phyloP scores from a whole-genome alignment of 2,797 vertebrate genomes.

The Tokudaia muenninki region DNA sequence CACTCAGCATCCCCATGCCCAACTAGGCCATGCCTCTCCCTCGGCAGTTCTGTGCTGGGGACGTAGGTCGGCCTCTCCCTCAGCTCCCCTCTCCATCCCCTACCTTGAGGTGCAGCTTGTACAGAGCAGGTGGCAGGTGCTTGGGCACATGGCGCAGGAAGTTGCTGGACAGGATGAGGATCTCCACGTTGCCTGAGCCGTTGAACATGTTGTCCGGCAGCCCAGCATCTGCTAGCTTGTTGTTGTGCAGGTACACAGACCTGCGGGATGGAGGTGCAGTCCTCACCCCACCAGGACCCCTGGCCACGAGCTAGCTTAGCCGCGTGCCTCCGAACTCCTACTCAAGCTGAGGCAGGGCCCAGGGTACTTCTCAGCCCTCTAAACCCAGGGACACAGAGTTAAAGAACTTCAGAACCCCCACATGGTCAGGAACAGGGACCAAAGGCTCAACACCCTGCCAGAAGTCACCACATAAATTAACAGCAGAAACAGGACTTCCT shows the following conservation, averaged over 20 bases:
- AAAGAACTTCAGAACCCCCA: background rate
- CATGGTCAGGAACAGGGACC: background rate
- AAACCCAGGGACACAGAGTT: background rate
- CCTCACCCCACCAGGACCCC: background rate
- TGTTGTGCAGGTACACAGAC: conserved; percentile 99
- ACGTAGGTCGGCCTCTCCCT: background rate
- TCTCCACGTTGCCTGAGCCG: conserved; percentile 93
- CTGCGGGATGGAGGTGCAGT: conserved; percentile 82
- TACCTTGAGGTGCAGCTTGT: conserved; percentile 97
- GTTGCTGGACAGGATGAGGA: conserved; percentile 99
- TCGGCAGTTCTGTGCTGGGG: too few species aligned
- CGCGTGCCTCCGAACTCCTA: background rate
- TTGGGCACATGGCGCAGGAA: conserved; percentile 95
- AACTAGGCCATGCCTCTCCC: background rate
- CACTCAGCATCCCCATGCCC: background rate
- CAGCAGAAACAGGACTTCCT: background rate
- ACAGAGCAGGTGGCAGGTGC: conserved; percentile 93
- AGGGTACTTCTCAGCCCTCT: background rate
- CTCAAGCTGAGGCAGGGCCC: background rate
- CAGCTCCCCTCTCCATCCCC: background rate
- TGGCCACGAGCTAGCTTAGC: background rate
- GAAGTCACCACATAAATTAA: background rate
- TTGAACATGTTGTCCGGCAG: conserved; percentile 97
- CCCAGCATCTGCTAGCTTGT: conserved; percentile 95
- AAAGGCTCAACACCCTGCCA: too few species aligned